Percentiles rank a stretch among this genome's conserved stretches.
phyloP scores from a whole-genome alignment of 1,140 invertebrate genomes.

The Diorhabda sublineata region DNA sequence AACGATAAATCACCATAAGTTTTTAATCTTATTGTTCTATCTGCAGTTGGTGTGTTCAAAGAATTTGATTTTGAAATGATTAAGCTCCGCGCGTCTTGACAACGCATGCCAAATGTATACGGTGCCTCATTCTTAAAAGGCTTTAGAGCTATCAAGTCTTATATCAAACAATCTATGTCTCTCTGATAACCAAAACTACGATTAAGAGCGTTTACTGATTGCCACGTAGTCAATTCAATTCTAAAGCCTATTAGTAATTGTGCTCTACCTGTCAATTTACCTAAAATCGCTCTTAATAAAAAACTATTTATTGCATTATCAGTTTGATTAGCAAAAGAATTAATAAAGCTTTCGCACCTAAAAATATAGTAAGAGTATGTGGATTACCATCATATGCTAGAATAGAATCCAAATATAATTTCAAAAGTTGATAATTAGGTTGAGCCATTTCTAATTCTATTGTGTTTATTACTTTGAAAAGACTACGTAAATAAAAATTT shows the following conservation, averaged over 20 bases:
- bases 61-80: constrained; percentile 8
- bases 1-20: background rate
- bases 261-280: constrained; percentile 23
- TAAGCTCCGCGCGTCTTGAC: constrained; percentile 14
- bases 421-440: constrained; percentile 21
- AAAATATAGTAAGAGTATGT: constrained; percentile 21
- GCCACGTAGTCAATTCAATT: constrained; percentile 19
- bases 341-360: constrained; percentile 21
- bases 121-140: constrained; percentile 5
- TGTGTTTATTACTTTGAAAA: too few relatives aligned
- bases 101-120: constrained; percentile 13
- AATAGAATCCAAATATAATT: constrained; percentile 20
- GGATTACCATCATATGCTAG: constrained; percentile 22
- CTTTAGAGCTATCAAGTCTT: constrained; percentile 12
- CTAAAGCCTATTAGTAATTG: constrained; percentile 16
- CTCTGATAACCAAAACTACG: constrained; percentile 23
- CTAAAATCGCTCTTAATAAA: constrained; percentile 21
- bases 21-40: background rate
- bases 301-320: constrained; percentile 12
- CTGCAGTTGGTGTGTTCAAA: background rate
- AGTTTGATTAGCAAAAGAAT: constrained; percentile 5
- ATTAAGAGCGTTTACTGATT: background rate
- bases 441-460: too few relatives aligned
- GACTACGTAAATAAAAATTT: too few relatives aligned
- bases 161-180: constrained; percentile 13